Evolutionary conservation across 2,113 vertebrate species (phyloP).

Genomic region (Cercopithecus mona): DNA sequence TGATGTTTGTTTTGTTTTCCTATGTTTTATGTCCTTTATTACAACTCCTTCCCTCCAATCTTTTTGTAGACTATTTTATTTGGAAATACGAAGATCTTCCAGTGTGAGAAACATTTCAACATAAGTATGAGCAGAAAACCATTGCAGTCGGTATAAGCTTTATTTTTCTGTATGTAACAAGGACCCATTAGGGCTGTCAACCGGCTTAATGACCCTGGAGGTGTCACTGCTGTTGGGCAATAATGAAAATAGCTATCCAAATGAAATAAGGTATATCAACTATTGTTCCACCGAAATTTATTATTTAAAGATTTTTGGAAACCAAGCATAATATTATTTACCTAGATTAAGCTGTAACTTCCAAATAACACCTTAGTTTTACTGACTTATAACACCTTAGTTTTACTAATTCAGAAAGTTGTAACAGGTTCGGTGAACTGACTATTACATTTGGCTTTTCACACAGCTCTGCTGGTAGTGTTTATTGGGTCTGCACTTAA

Average conservation of each 20-base stretch:
- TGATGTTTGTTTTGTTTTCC: background rate
- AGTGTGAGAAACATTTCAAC: slow-evolving; percentile 85
- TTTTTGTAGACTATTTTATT: background rate
- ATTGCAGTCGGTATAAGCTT: slow-evolving; percentile 81
- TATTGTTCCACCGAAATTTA: background rate
- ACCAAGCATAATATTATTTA: background rate
- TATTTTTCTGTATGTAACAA: slow-evolving; percentile 82
- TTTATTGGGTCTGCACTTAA: background rate
- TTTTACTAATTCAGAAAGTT: background rate
- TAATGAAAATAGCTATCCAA: background rate
- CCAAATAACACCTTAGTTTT: background rate
- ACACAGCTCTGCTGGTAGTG: background rate
- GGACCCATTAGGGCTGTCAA: slow-evolving; percentile 35
- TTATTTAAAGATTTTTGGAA: background rate
- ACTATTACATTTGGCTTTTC: background rate
- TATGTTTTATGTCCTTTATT: background rate
- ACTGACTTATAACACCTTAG: background rate
- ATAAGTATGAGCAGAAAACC: slow-evolving; percentile 86
- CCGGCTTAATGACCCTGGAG: too few species aligned
- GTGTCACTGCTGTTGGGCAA: background rate
- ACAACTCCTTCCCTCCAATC: background rate
- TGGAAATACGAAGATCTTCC: slow-evolving; percentile 40
- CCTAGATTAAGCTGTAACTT: background rate
- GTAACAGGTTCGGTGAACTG: background rate
- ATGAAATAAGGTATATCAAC: background rate